A percentile compares a stretch with the other conserved stretches of the same genome.
Conservation (phyloP, 2,888 invertebrate species). For the Anoplius nigerrimus region DNA sequence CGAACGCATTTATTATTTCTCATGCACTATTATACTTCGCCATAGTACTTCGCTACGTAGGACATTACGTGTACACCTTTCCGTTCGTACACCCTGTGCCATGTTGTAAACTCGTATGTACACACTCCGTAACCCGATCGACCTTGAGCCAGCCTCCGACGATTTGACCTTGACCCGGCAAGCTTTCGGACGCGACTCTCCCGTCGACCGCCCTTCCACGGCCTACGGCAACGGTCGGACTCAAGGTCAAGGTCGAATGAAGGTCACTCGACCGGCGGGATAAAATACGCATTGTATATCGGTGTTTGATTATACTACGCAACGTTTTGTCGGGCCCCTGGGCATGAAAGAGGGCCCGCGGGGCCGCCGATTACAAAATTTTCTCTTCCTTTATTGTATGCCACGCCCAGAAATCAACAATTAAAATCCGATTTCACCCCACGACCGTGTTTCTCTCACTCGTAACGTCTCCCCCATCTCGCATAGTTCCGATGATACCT, state of each 20-base stretch:
- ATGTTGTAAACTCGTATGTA: slow-evolving; percentile 51
- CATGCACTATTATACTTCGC: slow-evolving; percentile 51
- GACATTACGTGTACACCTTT: slow-evolving; percentile 63
- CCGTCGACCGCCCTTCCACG: no score
- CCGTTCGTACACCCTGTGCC: slow-evolving; percentile 59
- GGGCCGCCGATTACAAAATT: slow-evolving; percentile 66
- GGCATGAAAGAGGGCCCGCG: slow-evolving; percentile 60
- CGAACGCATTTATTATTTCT: slow-evolving; percentile 54
- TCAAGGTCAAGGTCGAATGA: no score
- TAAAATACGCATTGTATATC: slow-evolving; percentile 63
- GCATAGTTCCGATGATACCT: slow-evolving; percentile 55
- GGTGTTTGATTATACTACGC: slow-evolving; percentile 73
- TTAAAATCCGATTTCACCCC: slow-evolving; percentile 66
- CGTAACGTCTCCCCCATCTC: slow-evolving; percentile 48
- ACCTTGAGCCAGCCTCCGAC: no score
- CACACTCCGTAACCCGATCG: slow-evolving; percentile 45
- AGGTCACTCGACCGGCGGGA: slow-evolving; percentile 25
- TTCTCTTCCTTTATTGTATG: slow-evolving; percentile 72
- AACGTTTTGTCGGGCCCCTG: slow-evolving; percentile 65
- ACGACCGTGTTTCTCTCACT: slow-evolving; percentile 36
- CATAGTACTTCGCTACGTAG: slow-evolving; percentile 55
- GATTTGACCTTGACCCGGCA: no score
- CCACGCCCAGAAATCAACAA: slow-evolving; percentile 69
- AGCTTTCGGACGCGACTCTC: no score
- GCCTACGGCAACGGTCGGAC: no score